Evolutionary conservation across 2,797 vertebrate species (phyloP), one percentile per base, ranked within the genome.

Genomic region (Micrastur ruficollis): DNA sequence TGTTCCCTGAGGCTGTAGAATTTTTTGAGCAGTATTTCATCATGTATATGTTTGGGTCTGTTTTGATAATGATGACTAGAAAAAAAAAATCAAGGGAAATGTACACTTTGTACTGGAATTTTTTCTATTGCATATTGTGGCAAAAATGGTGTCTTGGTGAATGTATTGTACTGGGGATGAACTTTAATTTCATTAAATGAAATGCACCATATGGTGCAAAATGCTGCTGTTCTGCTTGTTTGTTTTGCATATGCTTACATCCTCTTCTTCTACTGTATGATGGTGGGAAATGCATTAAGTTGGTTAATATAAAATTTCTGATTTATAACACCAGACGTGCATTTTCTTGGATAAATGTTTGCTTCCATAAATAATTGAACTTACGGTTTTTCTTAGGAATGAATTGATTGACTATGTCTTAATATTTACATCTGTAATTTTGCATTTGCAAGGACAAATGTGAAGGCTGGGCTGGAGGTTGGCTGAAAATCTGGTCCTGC

Each of bases 401-500:
- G 16, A 93, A 82, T 55, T 47, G 42, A 56, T 86, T 47, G 55
- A 58, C 42, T 75, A 11, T 70, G 52, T 81, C 63, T 70, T 93
- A 75, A 79, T 93, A 84, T 81, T 91, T 93, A 76, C 79, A 86
- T 70, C 70, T 80, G 55, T 85, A 88, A 70, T 68, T 88, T 91
- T 22, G 55, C 25, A 47, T 93, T 96, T 83, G 47, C 85, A 93
- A 96, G 90, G 84, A 80, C 71, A 95, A 95, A 80, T 40, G 32
- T 46, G 44, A 95, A 84, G 87, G 73, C 67, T 74, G 59, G 70
- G 63, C 66, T 91, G 87, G 76, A 94, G 91, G 58, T 79, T 81
- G 85, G 55, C 86, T 87, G 95, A 56, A 92, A 92, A 89, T 83
- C 79, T 91, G 44, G 40, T 92, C 90, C 80, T 94, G 90, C 63